These are phyloP conservation scores for Unio delphinus DNA, from an alignment of 2,888 invertebrate species.

Conservation along the genomic window DNA sequence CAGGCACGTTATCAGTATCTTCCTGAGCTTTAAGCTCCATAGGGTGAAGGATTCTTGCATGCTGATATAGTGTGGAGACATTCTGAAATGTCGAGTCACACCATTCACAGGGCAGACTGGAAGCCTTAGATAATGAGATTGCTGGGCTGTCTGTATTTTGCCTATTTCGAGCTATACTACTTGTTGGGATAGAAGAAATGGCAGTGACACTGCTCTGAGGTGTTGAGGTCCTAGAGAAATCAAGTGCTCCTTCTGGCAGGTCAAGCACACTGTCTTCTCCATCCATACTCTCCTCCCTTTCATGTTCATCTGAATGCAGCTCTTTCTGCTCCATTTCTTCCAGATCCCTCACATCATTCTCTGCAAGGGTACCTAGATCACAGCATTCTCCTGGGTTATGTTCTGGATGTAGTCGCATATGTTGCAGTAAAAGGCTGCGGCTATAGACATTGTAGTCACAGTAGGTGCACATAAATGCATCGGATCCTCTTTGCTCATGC, in stretches of 20 bases:
- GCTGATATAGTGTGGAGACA: constrained; percentile 60
- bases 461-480: constrained; percentile 53
- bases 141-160: neutral
- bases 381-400: constrained; percentile 53
- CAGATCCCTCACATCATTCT: constrained; percentile 29
- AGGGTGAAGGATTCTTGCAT: constrained; percentile 59
- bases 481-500: constrained; percentile 50
- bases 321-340: constrained; percentile 35
- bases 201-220: constrained; percentile 4
- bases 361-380: constrained; percentile 27
- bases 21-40: constrained; percentile 57
- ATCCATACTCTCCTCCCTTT: constrained; percentile 26
- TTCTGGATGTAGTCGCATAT: constrained; percentile 57
- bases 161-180: constrained; percentile 9
- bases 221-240: constrained; percentile 8
- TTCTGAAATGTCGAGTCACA: constrained; percentile 59
- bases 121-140: too few relatives aligned
- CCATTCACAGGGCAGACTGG: constrained; percentile 59
- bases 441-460: constrained; percentile 59
- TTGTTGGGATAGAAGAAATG: constrained; percentile 6
- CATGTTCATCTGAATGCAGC: constrained; percentile 20
- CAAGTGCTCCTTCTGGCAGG: constrained; percentile 7
- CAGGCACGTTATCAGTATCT: constrained; percentile 33
- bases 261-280: constrained; percentile 30
- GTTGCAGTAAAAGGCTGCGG: constrained; percentile 54